Base-by-base conservation (phyloP, 1,140 invertebrate species). In the Papilio machaon region DNA sequence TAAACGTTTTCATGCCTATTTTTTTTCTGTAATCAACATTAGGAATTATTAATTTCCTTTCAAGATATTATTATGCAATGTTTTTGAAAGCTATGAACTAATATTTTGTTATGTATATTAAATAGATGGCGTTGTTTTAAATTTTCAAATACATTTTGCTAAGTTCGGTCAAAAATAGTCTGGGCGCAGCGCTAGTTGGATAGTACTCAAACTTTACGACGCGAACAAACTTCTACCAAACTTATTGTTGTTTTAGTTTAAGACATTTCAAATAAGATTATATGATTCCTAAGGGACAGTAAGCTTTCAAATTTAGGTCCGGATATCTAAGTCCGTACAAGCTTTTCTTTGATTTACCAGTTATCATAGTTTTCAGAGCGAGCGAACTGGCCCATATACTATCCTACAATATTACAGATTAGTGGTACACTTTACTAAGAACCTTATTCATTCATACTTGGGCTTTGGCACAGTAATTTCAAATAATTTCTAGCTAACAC, bases 231-330 rank as follows among this genome's bases (percentile, higher is more conserved):
- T 70, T 70, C 13, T 70, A 30, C 19, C 3, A 70, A 35, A 70
- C 11, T 13, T 70, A 70, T 64, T 30, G 23, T 30, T 64, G 60
- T 70, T 70, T 70, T 70, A 70, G 23, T 70, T 35, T 11, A 64
- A 23, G 30, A 70, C 30, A 38, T 64, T 70, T 38, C 64, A 17
- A 54, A 70, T 70, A 70, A 70, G 64, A 38, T 70, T 70, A 67
- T 23, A 15, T 30, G 64, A 70, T 70, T 70, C 64, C 30, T 35
- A 15, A 35, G 64, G 15, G 64, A 11, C 30, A 35, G 11, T 13
- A 70, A 15, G 64, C 15, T 5, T 35, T 35, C 30, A 38, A 35
- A 35, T 70, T 35, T 35, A 38, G 30, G 1, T 15, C 30, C 35
- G 6, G 35, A 70, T 35, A 15, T 70, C 2, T 15, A 11, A 70